Conservation (phyloP, 2,113 vertebrate species). For the Spea multiplicata region DNA sequence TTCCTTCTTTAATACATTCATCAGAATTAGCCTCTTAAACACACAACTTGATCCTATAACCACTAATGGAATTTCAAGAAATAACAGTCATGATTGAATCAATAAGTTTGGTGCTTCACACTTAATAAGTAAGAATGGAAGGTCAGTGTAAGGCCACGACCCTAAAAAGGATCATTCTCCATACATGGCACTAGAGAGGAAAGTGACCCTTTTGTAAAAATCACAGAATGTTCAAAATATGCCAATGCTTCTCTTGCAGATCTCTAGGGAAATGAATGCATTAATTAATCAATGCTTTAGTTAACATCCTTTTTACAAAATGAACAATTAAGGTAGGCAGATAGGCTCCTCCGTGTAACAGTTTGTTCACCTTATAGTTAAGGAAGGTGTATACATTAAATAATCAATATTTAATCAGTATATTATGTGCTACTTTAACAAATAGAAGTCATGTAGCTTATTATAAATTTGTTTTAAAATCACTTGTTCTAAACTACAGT, state of each 20-base stretch:
- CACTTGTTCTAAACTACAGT: no score
- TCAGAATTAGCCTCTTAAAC: background rate
- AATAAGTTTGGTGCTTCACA: slow-evolving; percentile 18
- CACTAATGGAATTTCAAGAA: slow-evolving; percentile 27
- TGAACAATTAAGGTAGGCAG: background rate
- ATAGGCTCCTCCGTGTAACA: background rate
- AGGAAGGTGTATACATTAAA: no score
- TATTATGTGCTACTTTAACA: no score
- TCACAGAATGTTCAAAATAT: background rate
- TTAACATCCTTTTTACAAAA: background rate
- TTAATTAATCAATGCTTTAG: background rate
- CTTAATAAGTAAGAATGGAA: slow-evolving; percentile 3
- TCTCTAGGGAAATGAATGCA: background rate
- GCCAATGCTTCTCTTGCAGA: background rate
- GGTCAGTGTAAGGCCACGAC: slow-evolving; percentile 12
- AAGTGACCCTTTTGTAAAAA: background rate
- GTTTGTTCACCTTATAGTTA: no score
- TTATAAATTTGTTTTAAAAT: no score
- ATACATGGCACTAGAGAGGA: background rate
- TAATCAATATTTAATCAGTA: no score
- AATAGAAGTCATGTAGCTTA: no score
- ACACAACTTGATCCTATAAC: slow-evolving; percentile 10
- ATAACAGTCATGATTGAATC: slow-evolving; percentile 16
- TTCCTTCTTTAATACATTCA: background rate
- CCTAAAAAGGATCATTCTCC: background rate